Evolutionary conservation across 2,888 invertebrate species (phyloP), one percentile per base, ranked within the genome.

Genomic region (Meiosimyza platycephala): DNA sequence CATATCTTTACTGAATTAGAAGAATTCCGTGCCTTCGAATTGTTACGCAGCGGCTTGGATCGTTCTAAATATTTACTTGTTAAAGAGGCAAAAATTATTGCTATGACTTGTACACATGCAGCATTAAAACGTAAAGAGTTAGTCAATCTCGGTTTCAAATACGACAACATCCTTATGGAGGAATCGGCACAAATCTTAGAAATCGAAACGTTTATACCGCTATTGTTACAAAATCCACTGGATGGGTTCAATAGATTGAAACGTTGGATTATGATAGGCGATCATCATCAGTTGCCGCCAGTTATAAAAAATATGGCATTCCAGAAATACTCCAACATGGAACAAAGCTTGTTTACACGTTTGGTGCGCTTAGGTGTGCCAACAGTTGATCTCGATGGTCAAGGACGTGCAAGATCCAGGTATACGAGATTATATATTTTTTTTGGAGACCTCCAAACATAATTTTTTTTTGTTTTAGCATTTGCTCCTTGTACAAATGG

Each of bases 301-400:
- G 98, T 99, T 13, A 98, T 99, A 63, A 99, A 99, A 88, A 99
- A 99, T 87, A 98, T 99, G 96, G 99, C 99, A 9, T 99, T 99
- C 89, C 99, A 99, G 88, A 99, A 99, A 86, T 99, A 97, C 88
- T 98, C 97, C 71, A 99, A 99, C 84, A 99, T 99, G 99, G 99
- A 99, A 84, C 99, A 99, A 88, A 97, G 97, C 70, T 89, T 99
- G 57, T 99, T 99, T 87, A 97, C 99, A 0, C 90, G 99, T 77
- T 93, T 99, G 85, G 98, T 99, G 15, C 90, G 98, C 9, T 90
- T 99, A 1, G 98, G 98, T 0, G 98, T 99, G 2, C 99, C 99
- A 0, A 97, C 98, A 1, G 95, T 99, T 1, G 97, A 99, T 85
- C 89, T 99, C 74, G 99, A 99, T 87, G 97, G 97, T 0, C 99